Evolutionary conservation across 2,888 invertebrate species (phyloP).

Genomic region (Apodemia mormo): DNA sequence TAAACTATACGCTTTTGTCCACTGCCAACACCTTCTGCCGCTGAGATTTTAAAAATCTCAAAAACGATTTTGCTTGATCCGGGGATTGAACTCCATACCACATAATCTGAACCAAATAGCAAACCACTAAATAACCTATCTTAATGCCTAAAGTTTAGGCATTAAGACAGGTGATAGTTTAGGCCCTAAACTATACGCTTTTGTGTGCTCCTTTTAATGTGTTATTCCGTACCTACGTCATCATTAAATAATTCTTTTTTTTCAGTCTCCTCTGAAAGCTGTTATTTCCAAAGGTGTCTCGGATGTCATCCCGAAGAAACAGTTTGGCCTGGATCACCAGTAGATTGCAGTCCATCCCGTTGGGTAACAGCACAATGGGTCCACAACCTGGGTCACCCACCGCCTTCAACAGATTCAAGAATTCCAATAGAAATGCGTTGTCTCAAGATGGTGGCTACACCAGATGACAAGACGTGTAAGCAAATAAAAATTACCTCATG

Average conservation of each 20-base stretch:
- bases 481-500: conserved; percentile 19
- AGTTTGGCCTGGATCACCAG: conserved; percentile 46
- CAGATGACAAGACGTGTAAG: conserved; percentile 72
- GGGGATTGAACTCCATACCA: too few species aligned
- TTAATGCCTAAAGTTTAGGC: too few species aligned
- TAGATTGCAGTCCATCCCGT: conserved; percentile 63
- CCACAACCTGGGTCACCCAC: conserved; percentile 68
- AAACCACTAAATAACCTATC: too few species aligned
- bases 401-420: conserved; percentile 65
- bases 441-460: conserved; percentile 72
- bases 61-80: too few species aligned
- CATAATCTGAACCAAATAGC: too few species aligned
- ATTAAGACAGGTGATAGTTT: too few species aligned
- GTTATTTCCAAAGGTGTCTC: conserved; percentile 66
- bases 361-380: conserved; percentile 73
- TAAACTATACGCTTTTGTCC: too few species aligned
- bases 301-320: conserved; percentile 63
- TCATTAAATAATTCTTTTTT: conserved; percentile 24
- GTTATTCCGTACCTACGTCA: not conserved
- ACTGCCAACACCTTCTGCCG: too few species aligned
- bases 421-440: conserved; percentile 69
- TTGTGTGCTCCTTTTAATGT: too few species aligned
- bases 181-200: too few species aligned
- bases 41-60: too few species aligned
- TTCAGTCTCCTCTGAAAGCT: conserved; percentile 62